Conservation (phyloP, 2,797 vertebrate genomes). For the Thripadectes ignobilis region DNA sequence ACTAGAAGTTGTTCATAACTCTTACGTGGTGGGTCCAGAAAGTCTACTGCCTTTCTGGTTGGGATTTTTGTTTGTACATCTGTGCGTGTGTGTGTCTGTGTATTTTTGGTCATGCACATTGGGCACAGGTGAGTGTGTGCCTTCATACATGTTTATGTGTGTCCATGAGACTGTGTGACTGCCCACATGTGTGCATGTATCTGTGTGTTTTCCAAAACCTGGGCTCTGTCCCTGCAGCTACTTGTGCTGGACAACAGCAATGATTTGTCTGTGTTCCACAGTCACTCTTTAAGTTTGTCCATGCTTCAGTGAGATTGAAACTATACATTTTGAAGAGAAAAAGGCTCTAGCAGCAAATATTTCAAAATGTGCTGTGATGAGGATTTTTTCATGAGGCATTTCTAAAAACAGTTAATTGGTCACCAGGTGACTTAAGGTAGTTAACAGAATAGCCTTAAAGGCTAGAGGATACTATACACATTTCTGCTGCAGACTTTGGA, state of each 20-base stretch:
- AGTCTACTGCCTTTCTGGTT: neutral
- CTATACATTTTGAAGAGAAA: neutral
- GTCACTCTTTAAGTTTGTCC: neutral
- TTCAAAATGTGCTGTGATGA: neutral
- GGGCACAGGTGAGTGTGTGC: accelerated
- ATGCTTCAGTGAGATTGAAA: neutral
- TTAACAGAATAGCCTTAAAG: neutral
- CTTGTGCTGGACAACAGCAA: neutral
- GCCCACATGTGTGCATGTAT: neutral
- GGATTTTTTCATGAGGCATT: neutral
- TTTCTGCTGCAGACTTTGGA: neutral
- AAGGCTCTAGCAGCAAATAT: neutral
- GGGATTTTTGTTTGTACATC: neutral
- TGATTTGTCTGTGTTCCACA: neutral
- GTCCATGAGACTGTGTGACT: neutral
- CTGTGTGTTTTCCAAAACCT: neutral
- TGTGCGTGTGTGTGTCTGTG: accelerated
- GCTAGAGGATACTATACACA: neutral
- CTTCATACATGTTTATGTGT: neutral
- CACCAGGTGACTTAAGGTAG: neutral
- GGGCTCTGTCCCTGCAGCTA: neutral
- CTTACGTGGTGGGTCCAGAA: neutral
- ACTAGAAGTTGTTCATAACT: neutral
- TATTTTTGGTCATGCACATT: neutral
- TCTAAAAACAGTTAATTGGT: neutral